Base-by-base conservation (phyloP, 1,140 invertebrate species). In the Camponotus vicinus region DNA sequence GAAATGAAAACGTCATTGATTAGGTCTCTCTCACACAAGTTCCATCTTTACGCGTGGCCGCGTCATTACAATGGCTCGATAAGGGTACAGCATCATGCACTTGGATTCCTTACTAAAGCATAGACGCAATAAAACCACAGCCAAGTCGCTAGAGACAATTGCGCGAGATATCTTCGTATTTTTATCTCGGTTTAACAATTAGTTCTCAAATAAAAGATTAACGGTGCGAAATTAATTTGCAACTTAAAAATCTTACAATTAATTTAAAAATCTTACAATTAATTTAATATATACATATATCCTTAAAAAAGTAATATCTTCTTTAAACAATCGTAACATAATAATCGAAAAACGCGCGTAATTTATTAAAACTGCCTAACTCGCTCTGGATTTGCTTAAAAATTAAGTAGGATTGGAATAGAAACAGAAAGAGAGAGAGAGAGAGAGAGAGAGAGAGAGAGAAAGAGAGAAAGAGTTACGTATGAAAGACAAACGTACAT, bases 81-180 rank as follows among this genome's bases (percentile, higher is more conserved):
- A 91, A 80, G 37, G 76, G 78, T 69, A 88, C 45, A 91, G 87
- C 40, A 83, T 90, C 91, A 92, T 92, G 91, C 91, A 90, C 75
- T 89, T 90, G 67, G 45, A 78, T 78, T 83, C 11, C 64, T 63
- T 86, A 88, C 85, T 75, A 90, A 90, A 90, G 89, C 89, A 85
- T 73, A 88, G 70, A 82, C 89, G 89, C 86, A 82, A 69, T 87
- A 42, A 80, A 64, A 64, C 34, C 76, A 78, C 88, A 89, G 76
- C 76, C 61, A 86, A 85, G 77, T 86, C 64, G 89, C 63, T 78
- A 89, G 34, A 75, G 40, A 88, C 40, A 75, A 32, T 57, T 18
- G 21, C 76, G 59, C 3, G 61, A 52, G 15, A 52, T 42, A 45
- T 80, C 7, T 73, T 82, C 27, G 18, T 70, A 34, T 82, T 32